phyloP scores from a whole-genome alignment of 2,113 vertebrate species.

The Halichoerus grypus region DNA sequence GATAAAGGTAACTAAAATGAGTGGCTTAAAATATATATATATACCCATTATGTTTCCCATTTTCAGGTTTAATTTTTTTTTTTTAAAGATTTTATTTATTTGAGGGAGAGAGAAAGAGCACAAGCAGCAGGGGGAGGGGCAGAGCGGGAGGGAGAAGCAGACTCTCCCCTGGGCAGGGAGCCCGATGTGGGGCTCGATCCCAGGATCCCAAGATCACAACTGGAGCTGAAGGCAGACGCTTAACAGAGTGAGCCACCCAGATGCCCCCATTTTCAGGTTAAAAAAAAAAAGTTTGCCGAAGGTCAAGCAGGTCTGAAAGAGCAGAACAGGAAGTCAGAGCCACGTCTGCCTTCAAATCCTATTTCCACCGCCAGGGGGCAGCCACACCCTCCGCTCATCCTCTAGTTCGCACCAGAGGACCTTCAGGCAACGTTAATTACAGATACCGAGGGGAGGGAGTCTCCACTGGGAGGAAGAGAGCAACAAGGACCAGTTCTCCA shows the following conservation, averaged over 20 bases:
- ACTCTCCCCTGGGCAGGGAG: too few species aligned
- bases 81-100: too few species aligned
- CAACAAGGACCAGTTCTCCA: background rate
- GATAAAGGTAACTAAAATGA: background rate
- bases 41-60: background rate
- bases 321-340: background rate
- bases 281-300: background rate
- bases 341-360: background rate
- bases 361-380: background rate
- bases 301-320: background rate
- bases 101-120: too few species aligned
- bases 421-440: background rate
- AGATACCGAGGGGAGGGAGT: background rate
- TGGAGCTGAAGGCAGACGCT: too few species aligned
- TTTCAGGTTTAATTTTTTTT: background rate
- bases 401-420: background rate
- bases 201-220: too few species aligned
- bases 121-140: too few species aligned
- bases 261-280: background rate
- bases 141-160: too few species aligned
- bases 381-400: accelerated
- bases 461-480: background rate
- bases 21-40: background rate
- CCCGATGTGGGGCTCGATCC: too few species aligned
- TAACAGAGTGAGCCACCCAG: too few species aligned